Conservation (phyloP, 2,113 vertebrate genomes). For the Scartelaos histophorus region DNA sequence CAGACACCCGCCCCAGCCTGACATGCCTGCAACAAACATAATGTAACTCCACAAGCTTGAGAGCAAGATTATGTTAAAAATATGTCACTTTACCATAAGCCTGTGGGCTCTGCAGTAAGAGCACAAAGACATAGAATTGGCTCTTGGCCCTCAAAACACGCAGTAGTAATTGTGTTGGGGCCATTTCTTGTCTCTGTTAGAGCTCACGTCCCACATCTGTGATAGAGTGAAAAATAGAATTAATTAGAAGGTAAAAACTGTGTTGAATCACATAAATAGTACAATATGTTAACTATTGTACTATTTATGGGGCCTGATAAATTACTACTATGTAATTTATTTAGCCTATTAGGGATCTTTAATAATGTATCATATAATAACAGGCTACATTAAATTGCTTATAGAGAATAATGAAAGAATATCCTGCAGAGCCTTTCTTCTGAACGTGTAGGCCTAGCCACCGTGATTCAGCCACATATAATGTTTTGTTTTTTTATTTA, state of each 20-base stretch:
- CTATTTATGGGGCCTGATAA: too few relatives aligned
- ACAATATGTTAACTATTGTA: too few relatives aligned
- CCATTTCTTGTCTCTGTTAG: constrained; percentile 51
- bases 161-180: constrained; percentile 10
- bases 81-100: constrained; percentile 45
- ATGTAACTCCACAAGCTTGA: background rate
- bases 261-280: too few relatives aligned
- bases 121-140: constrained; percentile 32
- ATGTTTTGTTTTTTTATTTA: too few relatives aligned
- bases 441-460: too few relatives aligned
- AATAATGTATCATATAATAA: background rate
- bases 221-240: constrained; percentile 7
- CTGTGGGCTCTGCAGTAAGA: constrained; percentile 38
- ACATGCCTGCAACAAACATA: constrained; percentile 54
- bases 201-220: constrained; percentile 32
- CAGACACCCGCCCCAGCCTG: constrained; percentile 75
- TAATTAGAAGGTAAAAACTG: too few relatives aligned
- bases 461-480: too few relatives aligned
- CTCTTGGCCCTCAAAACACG: background rate
- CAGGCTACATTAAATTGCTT: background rate
- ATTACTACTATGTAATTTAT: too few relatives aligned
- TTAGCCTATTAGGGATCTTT: background rate
- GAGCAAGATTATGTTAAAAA: background rate
- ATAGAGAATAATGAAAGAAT: background rate
- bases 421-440: background rate